Evolutionary conservation across 2,113 vertebrate species (phyloP).

Genomic region (Lipophrys pholis): DNA sequence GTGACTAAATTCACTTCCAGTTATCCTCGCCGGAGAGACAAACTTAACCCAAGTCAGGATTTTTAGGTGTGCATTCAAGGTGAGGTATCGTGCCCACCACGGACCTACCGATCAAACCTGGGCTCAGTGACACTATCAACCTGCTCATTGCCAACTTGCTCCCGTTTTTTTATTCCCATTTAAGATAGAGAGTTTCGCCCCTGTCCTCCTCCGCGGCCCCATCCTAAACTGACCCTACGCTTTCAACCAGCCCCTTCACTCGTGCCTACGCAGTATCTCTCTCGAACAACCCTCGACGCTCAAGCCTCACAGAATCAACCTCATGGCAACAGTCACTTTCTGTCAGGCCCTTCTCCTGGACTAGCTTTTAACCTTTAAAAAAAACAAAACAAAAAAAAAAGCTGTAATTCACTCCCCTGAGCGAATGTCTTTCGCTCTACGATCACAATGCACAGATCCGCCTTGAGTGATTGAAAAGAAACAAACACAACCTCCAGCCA

Average conservation of each 20-base stretch:
- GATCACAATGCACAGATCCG: slow-evolving; percentile 23
- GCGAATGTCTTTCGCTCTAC: slow-evolving; percentile 39
- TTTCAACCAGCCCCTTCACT: slow-evolving; percentile 65
- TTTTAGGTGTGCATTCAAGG: slow-evolving; percentile 54
- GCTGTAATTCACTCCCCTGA: slow-evolving; percentile 49
- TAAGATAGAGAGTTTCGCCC: slow-evolving; percentile 71
- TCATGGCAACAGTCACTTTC: slow-evolving; percentile 71
- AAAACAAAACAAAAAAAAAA: slow-evolving; percentile 24
- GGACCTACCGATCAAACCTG: slow-evolving; percentile 45
- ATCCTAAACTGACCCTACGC: slow-evolving; percentile 69
- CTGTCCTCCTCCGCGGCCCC: slow-evolving; percentile 48
- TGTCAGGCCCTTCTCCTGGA: slow-evolving; percentile 68
- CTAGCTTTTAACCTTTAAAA: slow-evolving; percentile 62
- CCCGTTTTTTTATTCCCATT: slow-evolving; percentile 74
- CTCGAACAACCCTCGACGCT: slow-evolving; percentile 60
- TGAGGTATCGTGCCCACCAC: slow-evolving; percentile 6
- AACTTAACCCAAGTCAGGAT: slow-evolving; percentile 8
- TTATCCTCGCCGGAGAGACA: background rate
- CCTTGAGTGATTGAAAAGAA: slow-evolving; percentile 32
- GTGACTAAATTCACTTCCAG: background rate
- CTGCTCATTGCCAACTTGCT: slow-evolving; percentile 86
- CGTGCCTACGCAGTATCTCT: slow-evolving; percentile 65
- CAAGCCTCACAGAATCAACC: slow-evolving; percentile 50
- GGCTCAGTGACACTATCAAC: slow-evolving; percentile 81
- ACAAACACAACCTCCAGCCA: slow-evolving; percentile 56